These are phyloP conservation scores for Papilio glaucus DNA, from an alignment of 1,140 invertebrate species.

Conservation along the genomic window DNA sequence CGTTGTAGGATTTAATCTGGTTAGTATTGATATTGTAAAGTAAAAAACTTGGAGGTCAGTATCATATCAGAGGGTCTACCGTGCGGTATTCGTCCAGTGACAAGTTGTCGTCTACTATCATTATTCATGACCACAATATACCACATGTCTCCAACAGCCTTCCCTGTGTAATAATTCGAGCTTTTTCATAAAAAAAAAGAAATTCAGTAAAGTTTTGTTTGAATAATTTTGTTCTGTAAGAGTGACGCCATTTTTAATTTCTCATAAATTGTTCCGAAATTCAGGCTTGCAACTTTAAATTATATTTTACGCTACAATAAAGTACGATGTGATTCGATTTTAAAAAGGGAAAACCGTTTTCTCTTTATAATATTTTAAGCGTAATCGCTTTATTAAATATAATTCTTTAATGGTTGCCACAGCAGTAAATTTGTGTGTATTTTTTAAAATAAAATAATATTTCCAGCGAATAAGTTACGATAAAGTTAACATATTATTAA, in stretches of 20 bases:
- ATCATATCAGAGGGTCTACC: background rate
- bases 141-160: conserved; percentile 62
- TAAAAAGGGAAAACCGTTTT: conserved; percentile 9
- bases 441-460: background rate
- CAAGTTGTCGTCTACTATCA: conserved; percentile 45
- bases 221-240: background rate
- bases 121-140: conserved; percentile 71
- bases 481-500: too few species aligned
- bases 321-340: conserved; percentile 15
- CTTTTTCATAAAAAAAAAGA: conserved; percentile 40
- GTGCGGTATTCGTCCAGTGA: conserved; percentile 23
- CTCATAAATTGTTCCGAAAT: conserved; percentile 12
- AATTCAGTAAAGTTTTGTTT: conserved; percentile 17
- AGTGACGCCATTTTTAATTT: conserved; percentile 13
- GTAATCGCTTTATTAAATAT: conserved; percentile 22
- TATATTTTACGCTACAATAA: conserved; percentile 25
- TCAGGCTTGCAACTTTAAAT: conserved; percentile 7
- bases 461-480: too few species aligned
- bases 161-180: conserved; percentile 50
- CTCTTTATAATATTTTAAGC: conserved; percentile 17
- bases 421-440: background rate
- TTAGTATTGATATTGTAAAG: conserved; percentile 23
- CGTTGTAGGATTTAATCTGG: background rate
- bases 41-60: conserved; percentile 38
- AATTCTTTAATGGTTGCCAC: background rate